Percentiles rank a stretch among this genome's conserved stretches.
Conservation (phyloP, 92 coral and sea anemone species). For the Plumapathes pennacea region DNA sequence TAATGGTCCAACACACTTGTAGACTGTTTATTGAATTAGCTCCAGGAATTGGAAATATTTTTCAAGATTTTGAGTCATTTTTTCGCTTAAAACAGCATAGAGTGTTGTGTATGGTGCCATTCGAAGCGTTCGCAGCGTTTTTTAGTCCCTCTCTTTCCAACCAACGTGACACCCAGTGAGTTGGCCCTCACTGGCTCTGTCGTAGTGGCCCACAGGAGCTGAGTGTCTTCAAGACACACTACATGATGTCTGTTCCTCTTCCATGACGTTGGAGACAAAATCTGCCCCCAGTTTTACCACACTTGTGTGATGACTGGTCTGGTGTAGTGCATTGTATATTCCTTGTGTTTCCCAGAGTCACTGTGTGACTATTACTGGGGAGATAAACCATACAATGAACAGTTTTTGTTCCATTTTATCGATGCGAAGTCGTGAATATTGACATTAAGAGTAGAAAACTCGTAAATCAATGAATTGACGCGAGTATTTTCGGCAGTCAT, state of each 20-base stretch:
- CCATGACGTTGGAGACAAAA: slow-evolving; percentile 90
- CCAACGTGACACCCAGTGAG: slow-evolving; percentile 85
- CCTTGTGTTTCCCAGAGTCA: slow-evolving; percentile 93
- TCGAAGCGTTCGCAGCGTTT: no score
- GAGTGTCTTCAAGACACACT: slow-evolving; percentile 60
- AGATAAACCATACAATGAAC: slow-evolving; percentile 94
- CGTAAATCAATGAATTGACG: no score
- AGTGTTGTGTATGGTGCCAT: no score
- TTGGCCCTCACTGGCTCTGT: slow-evolving; percentile 94
- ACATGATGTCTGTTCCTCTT: slow-evolving; percentile 77
- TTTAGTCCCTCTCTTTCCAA: no score
- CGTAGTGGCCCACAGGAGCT: slow-evolving; percentile 87
- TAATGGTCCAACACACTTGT: no score
- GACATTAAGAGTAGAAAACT: no score
- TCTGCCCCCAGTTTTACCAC: slow-evolving; percentile 62
- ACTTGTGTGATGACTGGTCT: slow-evolving; percentile 40
- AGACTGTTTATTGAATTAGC: no score
- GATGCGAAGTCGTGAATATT: no score
- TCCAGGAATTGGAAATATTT: no score
- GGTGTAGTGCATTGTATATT: slow-evolving; percentile 86
- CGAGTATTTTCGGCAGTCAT: no score
- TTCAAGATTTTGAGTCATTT: no score
- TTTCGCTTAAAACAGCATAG: no score
- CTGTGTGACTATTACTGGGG: slow-evolving; percentile 87
- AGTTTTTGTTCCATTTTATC: slow-evolving; percentile 2